Evolutionary conservation across 1,140 invertebrate genomes (phyloP), one percentile per base, ranked within the genome.

Genomic region (Diuraphis noxia): DNA sequence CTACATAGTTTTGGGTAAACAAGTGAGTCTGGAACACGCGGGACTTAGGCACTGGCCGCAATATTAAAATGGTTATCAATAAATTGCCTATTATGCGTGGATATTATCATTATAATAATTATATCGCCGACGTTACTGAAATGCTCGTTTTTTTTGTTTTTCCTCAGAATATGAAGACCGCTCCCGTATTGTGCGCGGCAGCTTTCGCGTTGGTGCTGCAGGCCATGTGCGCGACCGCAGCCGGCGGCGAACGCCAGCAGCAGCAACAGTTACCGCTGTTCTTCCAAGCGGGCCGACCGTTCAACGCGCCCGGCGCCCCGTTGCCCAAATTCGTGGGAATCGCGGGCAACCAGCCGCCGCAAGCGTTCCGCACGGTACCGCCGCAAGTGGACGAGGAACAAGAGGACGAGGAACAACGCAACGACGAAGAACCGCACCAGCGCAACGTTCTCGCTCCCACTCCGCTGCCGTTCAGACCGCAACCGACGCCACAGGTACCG

Each of bases 321-420:
- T 34, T 91, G 41, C 89, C 89, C n/a, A 91, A 91, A 36, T 91
- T 91, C 13, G 89, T 91, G 21, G 89, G 89, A n/a, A 38, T 91
- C 34, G 89, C 41, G 9, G 77, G 89, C 9, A 49, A 56, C 43
- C 89, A 81, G 13, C 89, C 38, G 6, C 89, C 89, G 21, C 89
- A 91, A 0, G 89, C 89, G 9, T 91, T 91, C 72, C 89, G 89
- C 10, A 38, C 89, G 43, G 7, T 21, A 40, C 63, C 72, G 34
- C 89, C 89, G n/a, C 89, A 91, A 34, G 89, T 91, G 21, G 89
- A 91, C 72, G 89, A 91, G 10, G 77, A 91, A 46, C 89, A 91
- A 34, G 77, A 82, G 23, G 89, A 91, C 43, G 89, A 91, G 34
- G 89, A 91, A 49, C 89, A 91, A 23, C 89, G 89, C 19, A 25